phyloP scores from a whole-genome alignment of 1,140 invertebrate species.

The Brachionus angularis region DNA sequence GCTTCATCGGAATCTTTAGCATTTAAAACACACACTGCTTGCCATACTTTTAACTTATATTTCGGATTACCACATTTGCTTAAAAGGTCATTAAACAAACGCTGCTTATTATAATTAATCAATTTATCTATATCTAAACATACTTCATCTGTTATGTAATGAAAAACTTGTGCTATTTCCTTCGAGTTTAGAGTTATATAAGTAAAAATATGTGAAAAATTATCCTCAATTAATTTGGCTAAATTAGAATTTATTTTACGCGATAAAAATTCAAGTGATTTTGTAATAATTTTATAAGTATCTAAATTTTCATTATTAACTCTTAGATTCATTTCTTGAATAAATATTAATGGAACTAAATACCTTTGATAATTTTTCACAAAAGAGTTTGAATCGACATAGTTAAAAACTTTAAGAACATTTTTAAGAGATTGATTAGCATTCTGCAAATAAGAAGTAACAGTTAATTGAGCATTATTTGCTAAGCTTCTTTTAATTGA shows the following conservation, averaged over 20 bases:
- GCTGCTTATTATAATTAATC: constrained; percentile 38
- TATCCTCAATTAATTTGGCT: constrained; percentile 31
- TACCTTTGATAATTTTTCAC: constrained; percentile 21
- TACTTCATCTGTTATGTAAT: constrained; percentile 29
- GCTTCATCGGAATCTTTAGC: constrained; percentile 32
- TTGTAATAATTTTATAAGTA: constrained; percentile 6
- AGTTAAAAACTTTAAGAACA: constrained; percentile 37
- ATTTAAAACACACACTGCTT: constrained; percentile 29
- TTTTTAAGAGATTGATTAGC: constrained; percentile 35
- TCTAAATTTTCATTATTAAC: not conserved
- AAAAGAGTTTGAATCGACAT: constrained; percentile 9
- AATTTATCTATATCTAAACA: constrained; percentile 40
- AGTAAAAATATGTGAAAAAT: constrained; percentile 36
- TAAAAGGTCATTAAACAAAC: constrained; percentile 28
- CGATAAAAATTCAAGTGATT: constrained; percentile 32
- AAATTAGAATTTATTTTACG: constrained; percentile 36
- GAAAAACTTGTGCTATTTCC: constrained; percentile 37
- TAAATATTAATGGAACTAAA: constrained; percentile 21
- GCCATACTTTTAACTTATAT: constrained; percentile 34
- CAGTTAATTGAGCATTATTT: not conserved
- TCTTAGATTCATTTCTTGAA: constrained; percentile 9
- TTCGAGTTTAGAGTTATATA: constrained; percentile 24
- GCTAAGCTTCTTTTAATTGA: not conserved
- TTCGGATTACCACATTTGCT: constrained; percentile 36
- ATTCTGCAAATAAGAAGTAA: constrained; percentile 18